Evolutionary conservation across 1,140 invertebrate species (phyloP).

Genomic region (Apocrypta bakeri): DNA sequence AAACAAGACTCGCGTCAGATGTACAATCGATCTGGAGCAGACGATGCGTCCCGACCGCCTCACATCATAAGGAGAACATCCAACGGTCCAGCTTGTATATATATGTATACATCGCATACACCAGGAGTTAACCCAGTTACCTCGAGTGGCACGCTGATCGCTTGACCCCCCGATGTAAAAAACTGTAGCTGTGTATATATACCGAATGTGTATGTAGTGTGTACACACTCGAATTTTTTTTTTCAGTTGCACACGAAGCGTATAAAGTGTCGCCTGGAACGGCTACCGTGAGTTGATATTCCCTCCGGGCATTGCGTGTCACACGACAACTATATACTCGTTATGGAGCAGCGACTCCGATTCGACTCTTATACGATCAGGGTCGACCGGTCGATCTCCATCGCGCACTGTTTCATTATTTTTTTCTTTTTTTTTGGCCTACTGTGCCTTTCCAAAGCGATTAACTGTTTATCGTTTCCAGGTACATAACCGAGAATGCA

Average conservation of each 20-base stretch:
- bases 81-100: conserved; percentile 17
- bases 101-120: not conserved
- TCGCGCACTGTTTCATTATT: too few relatives aligned
- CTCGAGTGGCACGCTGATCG: conserved; percentile 38
- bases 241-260: not conserved
- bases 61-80: conserved; percentile 30
- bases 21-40: conserved; percentile 22
- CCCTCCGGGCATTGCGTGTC: not conserved
- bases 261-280: not conserved
- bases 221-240: not conserved
- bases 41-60: not conserved
- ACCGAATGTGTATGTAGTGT: too few relatives aligned
- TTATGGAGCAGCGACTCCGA: conserved; percentile 11
- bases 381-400: conserved; percentile 36
- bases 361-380: conserved; percentile 13
- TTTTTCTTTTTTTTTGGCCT: conserved; percentile 18
- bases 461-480: conserved; percentile 19
- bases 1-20: not conserved
- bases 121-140: conserved; percentile 36
- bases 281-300: not conserved
- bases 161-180: conserved; percentile 35
- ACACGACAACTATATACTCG: not conserved
- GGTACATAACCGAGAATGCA: not conserved
- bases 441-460: not conserved
- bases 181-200: too few relatives aligned